A percentile compares a stretch with the other conserved stretches of the same genome.
These are phyloP conservation scores for Bombyx mandarina DNA, from an alignment of 1,140 invertebrate species.

Conservation along the genomic window DNA sequence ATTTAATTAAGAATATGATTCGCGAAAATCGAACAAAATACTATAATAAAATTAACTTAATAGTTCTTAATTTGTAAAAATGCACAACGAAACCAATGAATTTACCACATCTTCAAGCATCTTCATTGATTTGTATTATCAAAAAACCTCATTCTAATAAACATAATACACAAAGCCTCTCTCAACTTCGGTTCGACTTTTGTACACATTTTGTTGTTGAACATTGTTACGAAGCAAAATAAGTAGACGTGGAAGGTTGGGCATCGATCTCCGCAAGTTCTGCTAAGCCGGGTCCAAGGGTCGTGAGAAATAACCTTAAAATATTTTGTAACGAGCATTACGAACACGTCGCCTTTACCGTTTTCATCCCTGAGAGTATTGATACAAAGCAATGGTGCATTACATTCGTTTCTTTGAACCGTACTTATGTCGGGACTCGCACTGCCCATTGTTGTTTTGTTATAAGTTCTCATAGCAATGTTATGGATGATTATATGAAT, in stretches of 20 bases:
- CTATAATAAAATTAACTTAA: too few relatives aligned
- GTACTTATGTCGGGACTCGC: background rate
- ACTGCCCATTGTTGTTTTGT: too few relatives aligned
- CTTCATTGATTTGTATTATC: too few relatives aligned
- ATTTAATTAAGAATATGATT: too few relatives aligned
- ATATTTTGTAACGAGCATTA: constrained; percentile 29
- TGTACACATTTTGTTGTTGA: constrained; percentile 6
- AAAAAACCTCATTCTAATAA: too few relatives aligned
- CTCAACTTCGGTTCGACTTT: constrained; percentile 1
- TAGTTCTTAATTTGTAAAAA: too few relatives aligned
- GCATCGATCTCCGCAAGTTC: constrained; percentile 33
- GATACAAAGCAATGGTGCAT: constrained; percentile 24
- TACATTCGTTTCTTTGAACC: constrained; percentile 6
- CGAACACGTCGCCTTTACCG: constrained; percentile 22
- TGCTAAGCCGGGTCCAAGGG: constrained; percentile 28
- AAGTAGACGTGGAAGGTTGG: constrained; percentile 18
- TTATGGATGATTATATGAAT: too few relatives aligned
- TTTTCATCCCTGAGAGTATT: constrained; percentile 30
- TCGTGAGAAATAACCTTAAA: constrained; percentile 30
- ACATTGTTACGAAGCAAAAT: constrained; percentile 20
- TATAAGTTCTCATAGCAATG: too few relatives aligned
- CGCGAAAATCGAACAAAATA: too few relatives aligned
- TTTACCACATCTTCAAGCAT: too few relatives aligned
- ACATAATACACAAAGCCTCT: background rate
- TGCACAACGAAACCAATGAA: too few relatives aligned